Base-by-base conservation (phyloP, 2,888 invertebrate species). In the Spilarctia lutea region DNA sequence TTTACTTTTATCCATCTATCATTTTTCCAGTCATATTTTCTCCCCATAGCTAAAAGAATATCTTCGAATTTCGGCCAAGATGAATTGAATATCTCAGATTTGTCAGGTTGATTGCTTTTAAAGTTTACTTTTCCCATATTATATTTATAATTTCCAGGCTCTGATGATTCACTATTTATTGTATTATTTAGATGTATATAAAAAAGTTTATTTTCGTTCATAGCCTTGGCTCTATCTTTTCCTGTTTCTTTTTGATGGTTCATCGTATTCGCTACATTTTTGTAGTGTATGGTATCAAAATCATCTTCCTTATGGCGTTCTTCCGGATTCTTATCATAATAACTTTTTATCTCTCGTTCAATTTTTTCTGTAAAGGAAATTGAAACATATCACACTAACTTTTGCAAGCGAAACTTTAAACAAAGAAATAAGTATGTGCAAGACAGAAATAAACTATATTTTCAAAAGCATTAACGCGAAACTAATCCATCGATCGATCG, bases 1-100 rank as follows among this genome's bases (percentile, higher is more conserved):
- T 92, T 94, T 0, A 94, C 90, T 92, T 96, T 96, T 74, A 95
- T 92, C 96, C 96, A 96, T 79, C 94, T 87, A 73, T 96, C 95
- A 78, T 94, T 96, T 86, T 95, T 96, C 95, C 95, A 95, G 77
- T 96, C 95, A 75, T 96, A 96, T 84, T 88, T 91, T 78, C 91
- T 93, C 8, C 95, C 95, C 81, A 95, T 92, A 68, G 89, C 91
- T 83, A 91, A 81, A 75, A 96, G 84, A 42, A 96, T 91, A 39
- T 95, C 94, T 83, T 95, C 91, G 80, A 96, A 96, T 85, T 91
- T 95, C 30, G 95, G 95, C 96, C 96, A 96, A 71, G 76, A 75
- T 67, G 82, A 66, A 52, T 80, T 79, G 68, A 73, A 27, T 35
- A 77, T 72, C 71, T 77, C 76, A 71, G 65, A 68, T 76, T 78